Evolutionary conservation across 1,140 invertebrate species (phyloP).

Genomic region (Melipona quadrifasciata): DNA sequence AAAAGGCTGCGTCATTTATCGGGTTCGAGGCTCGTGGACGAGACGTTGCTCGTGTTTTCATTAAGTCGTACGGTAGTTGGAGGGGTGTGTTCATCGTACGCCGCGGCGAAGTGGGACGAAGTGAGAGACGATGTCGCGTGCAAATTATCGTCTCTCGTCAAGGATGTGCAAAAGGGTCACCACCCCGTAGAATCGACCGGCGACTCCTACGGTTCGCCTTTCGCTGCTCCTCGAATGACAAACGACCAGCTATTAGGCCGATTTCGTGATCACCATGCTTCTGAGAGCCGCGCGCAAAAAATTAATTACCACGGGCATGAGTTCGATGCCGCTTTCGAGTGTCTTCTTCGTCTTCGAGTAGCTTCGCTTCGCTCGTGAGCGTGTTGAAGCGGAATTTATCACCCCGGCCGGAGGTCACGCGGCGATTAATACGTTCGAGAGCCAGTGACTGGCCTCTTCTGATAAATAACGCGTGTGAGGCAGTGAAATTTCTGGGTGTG

Average conservation of each 20-base stretch:
- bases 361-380: too few relatives aligned
- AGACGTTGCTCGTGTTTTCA: conserved; percentile 40
- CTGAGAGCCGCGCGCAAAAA: conserved; percentile 68
- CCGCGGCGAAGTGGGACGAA: too few relatives aligned
- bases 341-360: conserved; percentile 1
- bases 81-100: neutral
- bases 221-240: conserved; percentile 68
- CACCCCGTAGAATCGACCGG: too few relatives aligned
- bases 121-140: conserved; percentile 45
- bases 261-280: conserved; percentile 71
- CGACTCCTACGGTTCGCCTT: conserved; percentile 16
- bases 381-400: conserved; percentile 19
- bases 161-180: conserved; percentile 20
- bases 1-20: conserved; percentile 7
- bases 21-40: neutral
- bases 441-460: neutral
- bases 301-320: conserved; percentile 72
- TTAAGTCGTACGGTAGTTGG: conserved; percentile 49
- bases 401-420: neutral
- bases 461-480: neutral
- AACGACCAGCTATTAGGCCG: conserved; percentile 73
- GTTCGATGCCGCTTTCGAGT: conserved; percentile 48
- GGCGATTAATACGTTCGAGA: conserved; percentile 3
- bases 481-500: neutral
- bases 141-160: conserved; percentile 61